These are phyloP conservation scores for Hipparchia sbordonii DNA, from an alignment of 2,888 invertebrate genomes.

Conservation along the genomic window DNA sequence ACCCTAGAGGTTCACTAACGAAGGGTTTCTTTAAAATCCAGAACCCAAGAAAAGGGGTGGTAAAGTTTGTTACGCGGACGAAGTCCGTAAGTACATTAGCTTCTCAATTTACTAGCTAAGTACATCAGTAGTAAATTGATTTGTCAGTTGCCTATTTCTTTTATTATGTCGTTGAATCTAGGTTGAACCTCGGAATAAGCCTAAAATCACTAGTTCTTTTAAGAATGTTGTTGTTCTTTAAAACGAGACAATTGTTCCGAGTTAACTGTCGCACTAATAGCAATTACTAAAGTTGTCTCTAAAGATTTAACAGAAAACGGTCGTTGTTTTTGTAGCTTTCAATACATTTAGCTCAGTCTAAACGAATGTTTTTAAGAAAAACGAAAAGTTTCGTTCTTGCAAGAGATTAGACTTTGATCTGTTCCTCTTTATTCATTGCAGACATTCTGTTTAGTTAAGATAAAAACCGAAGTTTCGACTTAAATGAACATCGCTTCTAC, in stretches of 20 bases:
- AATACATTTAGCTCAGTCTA: slow-evolving; percentile 2
- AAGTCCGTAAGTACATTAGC: too few relatives aligned
- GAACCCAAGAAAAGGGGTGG: too few relatives aligned
- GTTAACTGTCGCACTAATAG: neutral
- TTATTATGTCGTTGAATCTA: too few relatives aligned
- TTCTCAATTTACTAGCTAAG: too few relatives aligned
- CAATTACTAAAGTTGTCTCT: slow-evolving; percentile 1
- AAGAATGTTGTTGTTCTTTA: neutral
- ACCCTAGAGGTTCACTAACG: too few relatives aligned
- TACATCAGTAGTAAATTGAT: too few relatives aligned
- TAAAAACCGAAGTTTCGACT: neutral
- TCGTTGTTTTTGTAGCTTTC: neutral
- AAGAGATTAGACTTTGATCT: neutral
- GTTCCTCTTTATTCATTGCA: neutral
- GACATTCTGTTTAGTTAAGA: neutral
- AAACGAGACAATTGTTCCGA: neutral
- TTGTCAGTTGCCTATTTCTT: too few relatives aligned
- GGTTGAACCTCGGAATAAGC: too few relatives aligned
- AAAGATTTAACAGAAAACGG: neutral
- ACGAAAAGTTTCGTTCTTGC: slow-evolving; percentile 3
- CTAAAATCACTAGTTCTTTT: neutral
- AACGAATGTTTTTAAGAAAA: slow-evolving; percentile 4
- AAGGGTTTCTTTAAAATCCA: too few relatives aligned
- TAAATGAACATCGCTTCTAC: neutral
- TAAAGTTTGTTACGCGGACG: too few relatives aligned